Evolutionary conservation across 53 echinoderm and acorn worm genomes (phyloP).

Genomic region (Temnopleurus reevesii): DNA sequence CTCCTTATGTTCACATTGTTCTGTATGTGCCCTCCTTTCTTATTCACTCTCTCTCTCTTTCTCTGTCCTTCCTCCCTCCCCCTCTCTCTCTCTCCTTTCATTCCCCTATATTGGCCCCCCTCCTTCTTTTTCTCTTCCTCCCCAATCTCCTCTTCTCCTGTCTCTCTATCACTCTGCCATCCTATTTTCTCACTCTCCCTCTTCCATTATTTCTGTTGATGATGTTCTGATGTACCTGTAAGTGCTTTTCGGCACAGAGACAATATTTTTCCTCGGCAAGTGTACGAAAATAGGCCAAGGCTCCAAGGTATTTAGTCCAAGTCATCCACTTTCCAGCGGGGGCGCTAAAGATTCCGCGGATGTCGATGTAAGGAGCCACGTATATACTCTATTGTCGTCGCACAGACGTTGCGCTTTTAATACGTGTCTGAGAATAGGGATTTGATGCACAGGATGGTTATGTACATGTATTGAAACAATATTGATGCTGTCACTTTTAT

Average conservation of each 20-base stretch:
- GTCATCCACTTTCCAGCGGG: slow-evolving; percentile 21
- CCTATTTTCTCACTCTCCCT: background rate
- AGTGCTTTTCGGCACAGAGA: slow-evolving; percentile 32
- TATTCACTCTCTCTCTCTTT: background rate
- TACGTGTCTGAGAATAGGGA: background rate
- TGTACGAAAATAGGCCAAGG: slow-evolving; percentile 40
- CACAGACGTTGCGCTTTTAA: background rate
- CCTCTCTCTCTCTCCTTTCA: background rate
- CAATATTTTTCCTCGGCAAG: slow-evolving; percentile 40
- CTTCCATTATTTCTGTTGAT: background rate
- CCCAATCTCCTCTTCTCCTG: background rate
- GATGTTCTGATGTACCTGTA: slow-evolving; percentile 31
- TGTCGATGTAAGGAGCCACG: background rate
- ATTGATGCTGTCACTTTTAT: too few species aligned
- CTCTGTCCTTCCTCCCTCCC: background rate
- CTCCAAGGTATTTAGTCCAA: slow-evolving; percentile 37
- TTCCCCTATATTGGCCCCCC: background rate
- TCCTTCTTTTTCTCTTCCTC: background rate
- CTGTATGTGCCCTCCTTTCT: background rate
- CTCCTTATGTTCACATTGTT: background rate
- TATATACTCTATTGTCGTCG: background rate
- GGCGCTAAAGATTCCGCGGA: slow-evolving; percentile 10
- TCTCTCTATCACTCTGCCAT: background rate
- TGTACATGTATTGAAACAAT: too few species aligned
- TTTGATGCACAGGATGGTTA: background rate